phyloP scores from a whole-genome alignment of 1,140 invertebrate genomes.

The Bombus balteatus region DNA sequence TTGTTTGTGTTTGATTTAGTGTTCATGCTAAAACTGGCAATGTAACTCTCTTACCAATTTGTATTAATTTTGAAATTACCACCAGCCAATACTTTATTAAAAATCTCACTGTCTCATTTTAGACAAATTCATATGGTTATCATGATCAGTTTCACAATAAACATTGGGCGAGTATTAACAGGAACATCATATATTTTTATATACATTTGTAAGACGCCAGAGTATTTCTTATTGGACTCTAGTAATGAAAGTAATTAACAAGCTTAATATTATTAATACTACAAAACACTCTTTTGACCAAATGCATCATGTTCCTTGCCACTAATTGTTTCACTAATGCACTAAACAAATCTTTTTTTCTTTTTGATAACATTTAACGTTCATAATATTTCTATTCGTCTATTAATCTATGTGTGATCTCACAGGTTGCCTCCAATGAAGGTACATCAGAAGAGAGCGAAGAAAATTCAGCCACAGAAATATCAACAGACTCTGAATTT shows the following conservation, averaged over 20 bases:
- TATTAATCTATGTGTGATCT: constrained; percentile 28
- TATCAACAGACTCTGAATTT: constrained; percentile 95
- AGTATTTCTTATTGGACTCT: not conserved
- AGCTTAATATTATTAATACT: not conserved
- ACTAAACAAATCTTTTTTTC: constrained; percentile 44
- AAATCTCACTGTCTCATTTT: constrained; percentile 58
- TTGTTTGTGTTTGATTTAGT: constrained; percentile 73
- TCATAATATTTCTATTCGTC: constrained; percentile 12
- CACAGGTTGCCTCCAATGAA: constrained; percentile 87
- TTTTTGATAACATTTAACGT: constrained; percentile 2
- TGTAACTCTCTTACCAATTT: constrained; percentile 55
- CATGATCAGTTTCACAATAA: constrained; percentile 2
- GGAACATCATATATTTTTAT: constrained; percentile 12
- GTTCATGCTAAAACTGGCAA: constrained; percentile 65
- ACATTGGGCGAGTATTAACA: constrained; percentile 11
- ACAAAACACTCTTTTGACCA: not conserved
- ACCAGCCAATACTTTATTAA: constrained; percentile 80
- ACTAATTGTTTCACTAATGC: constrained; percentile 43
- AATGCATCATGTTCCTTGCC: constrained; percentile 23
- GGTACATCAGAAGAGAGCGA: constrained; percentile 86
- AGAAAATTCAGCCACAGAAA: constrained; percentile 93
- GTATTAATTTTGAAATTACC: constrained; percentile 71
- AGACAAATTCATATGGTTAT: not conserved
- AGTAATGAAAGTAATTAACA: not conserved
- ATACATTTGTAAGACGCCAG: not conserved